These are phyloP conservation scores for Celastrina argiolus DNA, from an alignment of 2,888 invertebrate genomes.

Conservation along the genomic window DNA sequence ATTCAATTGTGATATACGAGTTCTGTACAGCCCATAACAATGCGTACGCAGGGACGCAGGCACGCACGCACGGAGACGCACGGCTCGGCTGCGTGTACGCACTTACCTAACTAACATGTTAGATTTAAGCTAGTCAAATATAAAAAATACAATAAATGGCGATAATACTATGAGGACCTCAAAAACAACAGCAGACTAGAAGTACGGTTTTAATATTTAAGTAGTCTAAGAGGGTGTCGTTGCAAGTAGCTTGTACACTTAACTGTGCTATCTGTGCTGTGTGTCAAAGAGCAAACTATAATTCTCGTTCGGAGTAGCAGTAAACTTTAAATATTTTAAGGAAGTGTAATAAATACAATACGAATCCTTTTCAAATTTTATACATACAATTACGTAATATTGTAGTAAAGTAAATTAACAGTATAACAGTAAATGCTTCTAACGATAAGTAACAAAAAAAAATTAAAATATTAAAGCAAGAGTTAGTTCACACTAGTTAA, in stretches of 20 bases:
- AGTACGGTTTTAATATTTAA: background rate
- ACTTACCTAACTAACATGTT: background rate
- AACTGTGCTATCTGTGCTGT: background rate
- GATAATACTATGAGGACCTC: conserved; percentile 13
- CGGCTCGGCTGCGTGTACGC: background rate
- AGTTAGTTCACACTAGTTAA: conserved; percentile 12
- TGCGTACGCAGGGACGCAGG: background rate
- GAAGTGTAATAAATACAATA: background rate
- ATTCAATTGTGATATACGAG: conserved; percentile 44
- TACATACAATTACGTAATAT: background rate
- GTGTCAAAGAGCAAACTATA: background rate
- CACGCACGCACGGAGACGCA: background rate
- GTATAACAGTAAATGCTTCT: conserved; percentile 11
- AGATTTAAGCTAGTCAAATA: conserved; percentile 1
- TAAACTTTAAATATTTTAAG: background rate
- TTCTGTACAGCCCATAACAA: conserved; percentile 23
- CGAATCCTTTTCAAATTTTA: conserved; percentile 2
- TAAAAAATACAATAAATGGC: conserved; percentile 11
- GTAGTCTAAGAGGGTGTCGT: conserved; percentile 7
- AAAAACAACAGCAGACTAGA: conserved; percentile 1
- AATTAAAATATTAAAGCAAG: background rate
- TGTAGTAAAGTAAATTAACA: background rate
- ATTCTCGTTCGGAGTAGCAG: background rate
- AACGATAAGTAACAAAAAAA: conserved; percentile 3
- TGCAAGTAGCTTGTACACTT: background rate